Conservation (phyloP, 2,113 vertebrate genomes). For the Gasterosteus nipponicus region DNA sequence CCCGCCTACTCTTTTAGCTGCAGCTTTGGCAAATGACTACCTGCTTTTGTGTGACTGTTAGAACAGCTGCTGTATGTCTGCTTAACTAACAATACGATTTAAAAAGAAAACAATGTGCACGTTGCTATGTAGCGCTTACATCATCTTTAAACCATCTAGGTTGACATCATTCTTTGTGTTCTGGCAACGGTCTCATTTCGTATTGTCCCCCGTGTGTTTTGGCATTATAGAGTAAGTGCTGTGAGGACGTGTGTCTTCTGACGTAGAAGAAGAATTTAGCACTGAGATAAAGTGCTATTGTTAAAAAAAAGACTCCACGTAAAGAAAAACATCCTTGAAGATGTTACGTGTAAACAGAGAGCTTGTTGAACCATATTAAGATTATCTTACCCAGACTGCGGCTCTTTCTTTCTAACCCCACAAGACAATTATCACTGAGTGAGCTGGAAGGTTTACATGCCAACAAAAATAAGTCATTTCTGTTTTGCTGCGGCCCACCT, state of each 20-base stretch:
- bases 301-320: constrained; percentile 26
- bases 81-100: background rate
- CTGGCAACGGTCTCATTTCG: constrained; percentile 19
- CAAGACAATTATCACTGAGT: constrained; percentile 72
- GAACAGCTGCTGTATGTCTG: constrained; percentile 22
- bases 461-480: constrained; percentile 78
- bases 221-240: constrained; percentile 16
- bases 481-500: constrained; percentile 72
- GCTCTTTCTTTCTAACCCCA: constrained; percentile 59
- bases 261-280: constrained; percentile 24
- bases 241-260: constrained; percentile 16
- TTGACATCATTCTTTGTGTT: constrained; percentile 26
- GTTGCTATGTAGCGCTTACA: constrained; percentile 6
- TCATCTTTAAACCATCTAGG: constrained; percentile 10
- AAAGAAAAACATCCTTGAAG: constrained; percentile 20
- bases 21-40: constrained; percentile 4
- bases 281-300: constrained; percentile 44
- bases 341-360: constrained; percentile 25
- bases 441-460: constrained; percentile 59
- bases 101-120: constrained; percentile 17
- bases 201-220: constrained; percentile 10
- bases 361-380: constrained; percentile 35
- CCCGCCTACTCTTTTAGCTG: constrained; percentile 2
- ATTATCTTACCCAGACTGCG: constrained; percentile 58
- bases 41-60: constrained; percentile 27